Percentiles rank a stretch among this genome's conserved stretches.
Conservation (phyloP, 2,797 vertebrate species). For the Tamandua tetradactyla region DNA sequence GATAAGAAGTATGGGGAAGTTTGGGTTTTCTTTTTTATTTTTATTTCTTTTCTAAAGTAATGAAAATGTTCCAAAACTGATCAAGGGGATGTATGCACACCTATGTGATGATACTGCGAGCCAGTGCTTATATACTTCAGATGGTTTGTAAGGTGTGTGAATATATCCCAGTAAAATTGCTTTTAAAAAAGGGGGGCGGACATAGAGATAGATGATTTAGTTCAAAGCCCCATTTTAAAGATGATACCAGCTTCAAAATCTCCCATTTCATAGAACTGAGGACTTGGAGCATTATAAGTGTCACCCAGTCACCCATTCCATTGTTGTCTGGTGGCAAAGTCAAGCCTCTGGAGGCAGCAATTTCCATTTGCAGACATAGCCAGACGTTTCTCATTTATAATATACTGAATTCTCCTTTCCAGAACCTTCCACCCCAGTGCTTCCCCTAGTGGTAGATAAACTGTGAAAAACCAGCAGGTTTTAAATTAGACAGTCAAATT, state of each 20-base stretch:
- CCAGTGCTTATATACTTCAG: no score
- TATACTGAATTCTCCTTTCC: not conserved
- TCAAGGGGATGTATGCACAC: no score
- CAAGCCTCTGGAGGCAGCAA: not conserved
- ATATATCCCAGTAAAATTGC: no score
- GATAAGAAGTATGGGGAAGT: no score
- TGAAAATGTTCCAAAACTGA: no score
- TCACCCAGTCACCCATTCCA: not conserved
- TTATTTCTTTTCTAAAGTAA: no score
- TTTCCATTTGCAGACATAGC: not conserved
- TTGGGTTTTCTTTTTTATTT: no score
- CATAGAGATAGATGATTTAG: not conserved
- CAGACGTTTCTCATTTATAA: not conserved
- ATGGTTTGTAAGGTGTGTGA: no score
- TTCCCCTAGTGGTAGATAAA: not conserved
- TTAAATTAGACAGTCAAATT: not conserved
- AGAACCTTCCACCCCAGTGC: conserved; percentile 1
- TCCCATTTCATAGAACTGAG: not conserved
- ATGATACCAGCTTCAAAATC: not conserved
- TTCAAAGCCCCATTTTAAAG: not conserved
- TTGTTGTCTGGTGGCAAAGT: not conserved
- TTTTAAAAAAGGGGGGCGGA: no score
- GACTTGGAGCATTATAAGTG: not conserved
- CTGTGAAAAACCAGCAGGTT: not conserved
- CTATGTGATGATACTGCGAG: no score